Conservation (phyloP, 2,797 vertebrate species). For the Sebastes hubbsi region DNA sequence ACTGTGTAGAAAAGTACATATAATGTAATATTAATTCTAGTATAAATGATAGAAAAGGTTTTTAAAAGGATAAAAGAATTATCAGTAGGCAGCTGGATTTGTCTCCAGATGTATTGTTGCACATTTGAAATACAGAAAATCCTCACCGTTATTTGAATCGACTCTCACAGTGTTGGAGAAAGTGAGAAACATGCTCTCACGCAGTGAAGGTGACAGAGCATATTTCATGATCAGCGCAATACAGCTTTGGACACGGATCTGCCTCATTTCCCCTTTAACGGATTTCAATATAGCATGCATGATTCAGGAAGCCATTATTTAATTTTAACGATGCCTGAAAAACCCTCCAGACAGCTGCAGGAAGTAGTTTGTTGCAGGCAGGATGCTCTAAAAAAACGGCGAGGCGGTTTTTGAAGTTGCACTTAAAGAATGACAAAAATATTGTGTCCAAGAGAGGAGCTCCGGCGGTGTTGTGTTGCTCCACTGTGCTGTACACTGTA, state of each 20-base stretch:
- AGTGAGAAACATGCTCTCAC: constrained; percentile 48
- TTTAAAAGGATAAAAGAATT: background rate
- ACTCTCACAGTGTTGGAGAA: constrained; percentile 16
- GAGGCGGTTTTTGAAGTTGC: constrained; percentile 17
- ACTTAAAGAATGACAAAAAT: constrained; percentile 33
- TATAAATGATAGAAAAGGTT: background rate
- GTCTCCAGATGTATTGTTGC: background rate
- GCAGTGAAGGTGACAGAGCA: constrained; percentile 44
- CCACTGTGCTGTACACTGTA: background rate
- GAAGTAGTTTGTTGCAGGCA: constrained; percentile 43
- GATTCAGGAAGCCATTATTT: constrained; percentile 75
- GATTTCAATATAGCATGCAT: constrained; percentile 68
- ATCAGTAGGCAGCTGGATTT: background rate
- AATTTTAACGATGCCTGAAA: constrained; percentile 58
- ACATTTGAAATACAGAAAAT: constrained; percentile 34
- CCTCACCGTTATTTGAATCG: constrained; percentile 35
- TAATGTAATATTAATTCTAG: background rate
- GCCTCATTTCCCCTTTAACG: constrained; percentile 66
- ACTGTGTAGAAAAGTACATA: background rate
- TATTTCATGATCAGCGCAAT: constrained; percentile 60
- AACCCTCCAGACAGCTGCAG: constrained; percentile 46
- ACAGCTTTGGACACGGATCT: constrained; percentile 55
- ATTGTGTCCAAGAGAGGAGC: constrained; percentile 31
- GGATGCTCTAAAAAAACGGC: constrained; percentile 30
- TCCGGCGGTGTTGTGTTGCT: constrained; percentile 17